Percentiles rank a stretch among this genome's conserved stretches.
These are phyloP conservation scores for Platysteira castanea DNA, from an alignment of 2,113 vertebrate genomes.

Conservation along the genomic window DNA sequence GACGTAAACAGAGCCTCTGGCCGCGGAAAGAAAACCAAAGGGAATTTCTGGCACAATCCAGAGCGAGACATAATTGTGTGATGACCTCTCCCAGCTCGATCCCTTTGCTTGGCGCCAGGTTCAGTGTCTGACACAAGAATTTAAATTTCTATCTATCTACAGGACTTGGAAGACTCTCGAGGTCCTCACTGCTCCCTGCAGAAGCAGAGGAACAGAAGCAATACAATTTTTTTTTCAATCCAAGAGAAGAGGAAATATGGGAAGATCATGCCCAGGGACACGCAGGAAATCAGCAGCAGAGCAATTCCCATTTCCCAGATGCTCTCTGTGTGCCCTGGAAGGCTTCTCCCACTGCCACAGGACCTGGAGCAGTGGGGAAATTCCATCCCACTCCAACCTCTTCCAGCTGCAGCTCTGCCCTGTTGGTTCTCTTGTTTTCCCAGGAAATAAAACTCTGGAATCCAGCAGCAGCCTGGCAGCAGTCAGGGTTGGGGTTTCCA, in stretches of 20 bases:
- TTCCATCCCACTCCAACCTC: neutral
- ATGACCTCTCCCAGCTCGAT: neutral
- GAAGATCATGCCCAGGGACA: neutral
- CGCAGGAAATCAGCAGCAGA: neutral
- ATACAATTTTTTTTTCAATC: neutral
- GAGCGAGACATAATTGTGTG: neutral
- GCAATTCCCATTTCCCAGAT: neutral
- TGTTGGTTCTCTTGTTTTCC: neutral
- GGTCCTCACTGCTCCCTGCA: neutral
- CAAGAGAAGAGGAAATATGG: neutral
- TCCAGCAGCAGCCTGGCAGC: neutral
- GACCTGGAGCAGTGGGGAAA: neutral
- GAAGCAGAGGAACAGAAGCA: neutral
- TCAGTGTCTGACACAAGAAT: neutral
- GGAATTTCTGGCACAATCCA: conserved; percentile 33
- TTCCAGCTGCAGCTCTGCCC: neutral
- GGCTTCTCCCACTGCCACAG: neutral
- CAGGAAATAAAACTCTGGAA: neutral
- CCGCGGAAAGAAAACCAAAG: neutral
- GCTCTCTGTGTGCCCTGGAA: neutral
- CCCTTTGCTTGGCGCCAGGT: neutral
- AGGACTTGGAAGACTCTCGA: neutral
- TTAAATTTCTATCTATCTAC: neutral
- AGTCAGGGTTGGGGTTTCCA: neutral
- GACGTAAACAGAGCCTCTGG: neutral